Percentiles rank a stretch among this genome's conserved stretches.
Conservation (phyloP, 2,888 invertebrate genomes). For the Cantharis rufa region DNA sequence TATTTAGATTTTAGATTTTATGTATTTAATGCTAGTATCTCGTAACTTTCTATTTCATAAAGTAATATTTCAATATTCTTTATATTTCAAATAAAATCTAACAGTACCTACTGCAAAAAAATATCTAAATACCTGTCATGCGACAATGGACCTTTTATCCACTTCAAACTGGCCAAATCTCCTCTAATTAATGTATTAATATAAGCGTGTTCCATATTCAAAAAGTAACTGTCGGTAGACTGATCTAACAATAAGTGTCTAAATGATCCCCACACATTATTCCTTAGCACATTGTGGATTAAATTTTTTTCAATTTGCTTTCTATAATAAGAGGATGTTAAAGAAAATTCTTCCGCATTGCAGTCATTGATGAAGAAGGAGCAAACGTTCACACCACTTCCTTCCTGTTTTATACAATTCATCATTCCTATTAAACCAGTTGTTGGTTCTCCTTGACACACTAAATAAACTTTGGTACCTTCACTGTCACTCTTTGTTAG, state of each 20-base stretch:
- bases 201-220: slow-evolving; percentile 88
- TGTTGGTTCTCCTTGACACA: slow-evolving; percentile 69
- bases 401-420: slow-evolving; percentile 87
- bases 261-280: slow-evolving; percentile 84
- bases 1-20: background rate
- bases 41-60: too few relatives aligned
- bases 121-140: slow-evolving; percentile 61
- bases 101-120: too few relatives aligned
- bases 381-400: slow-evolving; percentile 78
- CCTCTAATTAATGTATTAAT: slow-evolving; percentile 92
- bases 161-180: slow-evolving; percentile 88
- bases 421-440: slow-evolving; percentile 86
- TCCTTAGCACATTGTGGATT: slow-evolving; percentile 81
- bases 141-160: slow-evolving; percentile 87
- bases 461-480: slow-evolving; percentile 67
- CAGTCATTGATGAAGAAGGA: slow-evolving; percentile 72
- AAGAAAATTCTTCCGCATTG: slow-evolving; percentile 64
- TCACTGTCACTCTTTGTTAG: slow-evolving; percentile 68
- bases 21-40: too few relatives aligned
- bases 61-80: too few relatives aligned
- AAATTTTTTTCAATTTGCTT: slow-evolving; percentile 75
- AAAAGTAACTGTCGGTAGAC: slow-evolving; percentile 46
- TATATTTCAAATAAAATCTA: too few relatives aligned
- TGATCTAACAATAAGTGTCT: slow-evolving; percentile 76
- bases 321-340: slow-evolving; percentile 62